phyloP scores from a whole-genome alignment of 2,113 vertebrate genomes.

The Nycticryphes semicollaris region DNA sequence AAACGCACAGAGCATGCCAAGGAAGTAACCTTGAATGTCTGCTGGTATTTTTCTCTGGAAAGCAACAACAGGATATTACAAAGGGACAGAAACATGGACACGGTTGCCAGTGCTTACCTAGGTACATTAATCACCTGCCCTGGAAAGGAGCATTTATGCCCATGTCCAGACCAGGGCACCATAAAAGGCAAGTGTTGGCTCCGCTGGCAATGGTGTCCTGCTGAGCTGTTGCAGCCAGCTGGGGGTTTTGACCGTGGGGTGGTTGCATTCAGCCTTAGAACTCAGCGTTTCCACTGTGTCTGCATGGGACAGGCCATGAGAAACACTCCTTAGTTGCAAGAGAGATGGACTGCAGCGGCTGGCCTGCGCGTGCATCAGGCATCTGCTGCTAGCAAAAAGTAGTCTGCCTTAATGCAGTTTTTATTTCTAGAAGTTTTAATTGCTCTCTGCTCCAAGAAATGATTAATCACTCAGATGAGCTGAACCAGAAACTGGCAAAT shows the following conservation, averaged over 20 bases:
- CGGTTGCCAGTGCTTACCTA: slow-evolving; percentile 29
- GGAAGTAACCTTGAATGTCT: slow-evolving; percentile 63
- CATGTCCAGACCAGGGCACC: not conserved
- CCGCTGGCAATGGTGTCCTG: fast-evolving
- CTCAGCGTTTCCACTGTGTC: not conserved
- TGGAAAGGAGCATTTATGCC: not conserved
- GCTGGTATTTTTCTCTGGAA: slow-evolving; percentile 59
- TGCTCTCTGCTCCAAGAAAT: not conserved
- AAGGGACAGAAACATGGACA: slow-evolving; percentile 10
- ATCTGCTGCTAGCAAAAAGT: not conserved
- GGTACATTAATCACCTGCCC: slow-evolving; percentile 21
- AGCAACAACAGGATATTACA: slow-evolving; percentile 62
- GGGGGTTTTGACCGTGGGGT: not conserved
- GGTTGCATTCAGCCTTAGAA: not conserved
- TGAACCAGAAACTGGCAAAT: slow-evolving; percentile 22
- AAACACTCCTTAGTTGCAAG: not conserved
- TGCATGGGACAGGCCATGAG: not conserved
- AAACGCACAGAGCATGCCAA: slow-evolving; percentile 42
- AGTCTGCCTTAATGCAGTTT: not conserved
- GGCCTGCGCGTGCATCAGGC: not conserved
- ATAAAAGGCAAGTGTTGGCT: not conserved
- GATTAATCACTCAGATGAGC: not conserved
- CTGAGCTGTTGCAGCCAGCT: not conserved
- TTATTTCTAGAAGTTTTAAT: not conserved
- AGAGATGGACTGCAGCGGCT: not conserved